Conservation (phyloP, 2,888 invertebrate genomes). For the Tenodera sinensis region DNA sequence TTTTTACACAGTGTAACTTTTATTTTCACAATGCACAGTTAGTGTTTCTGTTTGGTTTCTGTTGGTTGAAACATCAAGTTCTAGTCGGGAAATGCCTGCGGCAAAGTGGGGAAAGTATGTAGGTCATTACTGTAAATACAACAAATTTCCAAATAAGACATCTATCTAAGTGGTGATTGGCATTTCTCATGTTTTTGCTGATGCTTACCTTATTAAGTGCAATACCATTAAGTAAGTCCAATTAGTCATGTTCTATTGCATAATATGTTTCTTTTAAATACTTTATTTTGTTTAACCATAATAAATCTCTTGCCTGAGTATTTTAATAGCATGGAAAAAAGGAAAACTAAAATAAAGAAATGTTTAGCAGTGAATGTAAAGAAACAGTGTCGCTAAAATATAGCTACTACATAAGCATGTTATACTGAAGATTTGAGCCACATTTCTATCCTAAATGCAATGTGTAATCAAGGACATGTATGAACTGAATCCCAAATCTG, state of each 20-base stretch:
- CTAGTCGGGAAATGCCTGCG: constrained; percentile 13
- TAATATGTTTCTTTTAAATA: too few species aligned
- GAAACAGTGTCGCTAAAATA: too few species aligned
- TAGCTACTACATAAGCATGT: too few species aligned
- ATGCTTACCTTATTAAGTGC: not conserved
- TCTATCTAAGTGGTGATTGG: not conserved
- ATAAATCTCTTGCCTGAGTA: too few species aligned
- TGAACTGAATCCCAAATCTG: too few species aligned
- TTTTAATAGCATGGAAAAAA: too few species aligned
- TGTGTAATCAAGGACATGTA: too few species aligned
- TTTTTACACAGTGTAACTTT: not conserved
- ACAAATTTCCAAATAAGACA: not conserved
- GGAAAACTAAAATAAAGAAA: too few species aligned
- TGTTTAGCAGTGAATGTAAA: too few species aligned
- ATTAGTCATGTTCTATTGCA: not conserved
- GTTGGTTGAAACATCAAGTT: not conserved
- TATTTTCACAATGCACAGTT: not conserved
- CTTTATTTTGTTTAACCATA: too few species aligned
- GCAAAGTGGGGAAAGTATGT: not conserved
- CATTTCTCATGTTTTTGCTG: not conserved
- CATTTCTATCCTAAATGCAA: too few species aligned
- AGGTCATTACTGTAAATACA: not conserved
- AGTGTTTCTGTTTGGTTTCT: not conserved
- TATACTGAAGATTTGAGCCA: too few species aligned
- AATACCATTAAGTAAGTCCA: not conserved